Evolutionary conservation across 2,888 invertebrate species (phyloP).

Genomic region (Lasioglossum calceatum): DNA sequence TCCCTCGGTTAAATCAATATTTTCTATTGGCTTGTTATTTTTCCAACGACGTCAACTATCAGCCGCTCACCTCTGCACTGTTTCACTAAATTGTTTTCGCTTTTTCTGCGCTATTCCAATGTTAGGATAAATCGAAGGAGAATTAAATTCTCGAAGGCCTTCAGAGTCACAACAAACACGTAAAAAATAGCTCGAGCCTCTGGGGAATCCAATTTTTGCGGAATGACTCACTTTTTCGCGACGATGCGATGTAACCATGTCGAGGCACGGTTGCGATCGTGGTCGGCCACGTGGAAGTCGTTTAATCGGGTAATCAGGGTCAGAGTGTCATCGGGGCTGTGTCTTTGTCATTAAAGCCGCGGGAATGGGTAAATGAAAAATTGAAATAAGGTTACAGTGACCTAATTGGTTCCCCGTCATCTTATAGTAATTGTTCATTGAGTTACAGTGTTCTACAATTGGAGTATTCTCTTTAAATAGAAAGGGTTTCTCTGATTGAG

Average conservation of each 20-base stretch:
- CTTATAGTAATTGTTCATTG: slow-evolving; percentile 7
- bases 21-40: background rate
- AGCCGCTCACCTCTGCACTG: background rate
- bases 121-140: background rate
- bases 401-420: slow-evolving; percentile 17
- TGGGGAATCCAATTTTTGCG: background rate
- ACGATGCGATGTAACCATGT: background rate
- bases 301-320: slow-evolving; percentile 67
- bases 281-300: slow-evolving; percentile 23
- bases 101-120: background rate
- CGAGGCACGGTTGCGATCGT: background rate
- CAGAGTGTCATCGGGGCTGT: slow-evolving; percentile 68
- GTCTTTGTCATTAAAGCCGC: slow-evolving; percentile 52
- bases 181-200: background rate
- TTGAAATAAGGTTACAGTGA: slow-evolving; percentile 39
- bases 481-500: background rate
- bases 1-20: background rate
- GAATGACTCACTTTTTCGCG: slow-evolving; percentile 20
- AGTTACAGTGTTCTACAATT: background rate
- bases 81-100: background rate
- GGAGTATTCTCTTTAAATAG: background rate
- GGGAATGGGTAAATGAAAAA: slow-evolving; percentile 33
- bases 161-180: background rate
- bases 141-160: background rate
- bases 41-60: background rate